Evolutionary conservation across 2,888 invertebrate species (phyloP), one percentile per base, ranked within the genome.

Genomic region (Drosophila testacea): DNA sequence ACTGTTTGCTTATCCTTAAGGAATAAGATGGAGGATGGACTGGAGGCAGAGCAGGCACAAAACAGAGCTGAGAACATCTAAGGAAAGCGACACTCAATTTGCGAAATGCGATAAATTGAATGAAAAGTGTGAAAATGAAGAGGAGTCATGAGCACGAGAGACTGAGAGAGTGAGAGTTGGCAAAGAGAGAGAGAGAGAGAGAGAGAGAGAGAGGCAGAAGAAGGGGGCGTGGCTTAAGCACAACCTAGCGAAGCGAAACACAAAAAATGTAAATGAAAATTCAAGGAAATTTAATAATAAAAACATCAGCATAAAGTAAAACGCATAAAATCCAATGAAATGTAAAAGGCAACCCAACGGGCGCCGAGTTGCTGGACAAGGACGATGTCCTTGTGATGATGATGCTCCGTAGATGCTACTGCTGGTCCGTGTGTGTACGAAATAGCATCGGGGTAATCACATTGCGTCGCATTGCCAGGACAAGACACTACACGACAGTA

Each of bases 261-360:
- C 57, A 69, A 60, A 72, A 88, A 87, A 82, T 87, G 76, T 78
- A 82, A 86, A 86, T 87, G 89, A 88, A 86, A 86, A 88, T 79
- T 88, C 79, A 79, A 80, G 88, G 76, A 86, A 89, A 86, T 88
- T 84, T 86, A 89, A 89, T 87, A 89, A 85, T 87, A 87, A 89
- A 86, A 88, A 85, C 88, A 89, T 88, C 88, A 86, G 89, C 88
- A 89, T 87, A 85, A 86, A 89, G 89, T 80, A 83, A 88, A 83
- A 81, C 83, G 81, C 85, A 89, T 87, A 88, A 89, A 87, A 85
- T 87, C 85, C 87, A 89, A 89, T 85, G 89, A 89, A 85, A 85
- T 87, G 85, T 89, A 89, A 89, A 89, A 77, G 79, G 72, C 68
- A 83, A 62, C 54, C 64, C 68, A 73, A 66, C 55, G 60, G 48